Base-by-base conservation (phyloP, 2,888 invertebrate species). In the Stramonita haemastoma region DNA sequence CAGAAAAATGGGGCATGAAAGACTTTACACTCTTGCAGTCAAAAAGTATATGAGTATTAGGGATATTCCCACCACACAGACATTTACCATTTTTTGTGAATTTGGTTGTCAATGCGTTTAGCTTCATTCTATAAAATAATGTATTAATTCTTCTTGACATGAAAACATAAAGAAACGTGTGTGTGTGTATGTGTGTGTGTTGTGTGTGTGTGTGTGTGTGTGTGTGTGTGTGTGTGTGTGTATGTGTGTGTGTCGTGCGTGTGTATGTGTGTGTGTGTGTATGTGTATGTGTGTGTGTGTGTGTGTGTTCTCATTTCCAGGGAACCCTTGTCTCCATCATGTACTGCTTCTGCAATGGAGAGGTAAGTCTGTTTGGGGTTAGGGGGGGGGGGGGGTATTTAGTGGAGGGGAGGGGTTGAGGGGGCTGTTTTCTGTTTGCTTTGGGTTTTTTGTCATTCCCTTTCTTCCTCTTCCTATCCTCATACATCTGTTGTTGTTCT, bases 301-400 rank as follows among this genome's bases (percentile, higher is more conserved):
- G 26, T n/a, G 26, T 26, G 26, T 73, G 73, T 79, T 79, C 19
- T 79, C 17, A 29, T 46, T 96, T 96, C 73, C 96, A 95, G 95
- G 95, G 95, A n/a, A 93, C 95, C 0, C 93, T 95, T 89, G 94
- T 95, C 56, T 93, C 95, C 19, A 90, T 94, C 15, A 94, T 95
- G 86, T 95, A 94, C 91, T 95, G 95, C 90, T 95, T 95, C 90
- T 94, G 95, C 90, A 95, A 95, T 90, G 93, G 94, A 19, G 95
- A 95, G 94, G 95, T 95, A 91, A 93, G 93, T 26, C 73, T 26
- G 90, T 4, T 6, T n/a, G 11, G 56, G 15, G 77, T 77, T 66
- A 26, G 17, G 19, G 26, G 66, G 17, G 2, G 26, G 17, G 17
- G 66, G 17, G 66, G 17, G 60, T 60, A 46, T 46, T 46, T 46